Base-by-base conservation (phyloP, 2,113 vertebrate species). In the Brachypodius melanocephalos region DNA sequence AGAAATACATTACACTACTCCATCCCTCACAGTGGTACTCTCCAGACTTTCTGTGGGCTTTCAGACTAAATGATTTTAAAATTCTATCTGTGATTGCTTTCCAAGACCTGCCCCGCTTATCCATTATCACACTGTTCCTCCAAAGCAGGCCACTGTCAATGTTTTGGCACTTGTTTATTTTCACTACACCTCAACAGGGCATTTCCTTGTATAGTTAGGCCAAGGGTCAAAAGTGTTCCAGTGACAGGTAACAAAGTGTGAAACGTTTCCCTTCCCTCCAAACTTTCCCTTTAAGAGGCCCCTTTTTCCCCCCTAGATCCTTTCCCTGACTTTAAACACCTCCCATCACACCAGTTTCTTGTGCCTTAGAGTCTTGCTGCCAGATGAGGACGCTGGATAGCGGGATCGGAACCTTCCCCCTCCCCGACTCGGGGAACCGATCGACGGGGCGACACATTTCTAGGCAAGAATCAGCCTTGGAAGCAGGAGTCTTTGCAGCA, bases 311-410 rank as follows among this genome's bases (percentile, higher is more conserved):
- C 2, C 5, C 0, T 54, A 91, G 90, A 62, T 92, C 94, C 40
- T 97, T 97, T 96, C 96, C 74, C 40, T 98, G 97, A 91, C 94
- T 97, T 94, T 98, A 90, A 98, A 46, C 46, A 6, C 72, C 71
- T 84, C 51, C 77, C 63, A 22, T 97, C 90, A 96, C 89, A 91
- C 92, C 91, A 6, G 96, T 97, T 90, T 98, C 83, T 96, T 98
- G 29, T 97, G 67, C 95, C 55, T 48, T 95, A 99, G 99, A 98
- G 97, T 98, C 98, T 62, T 94, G 98, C 97, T 99, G 98, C 97
- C 99, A 99, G 98, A 99, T 98, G 98, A 98, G 99, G 95, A 99
- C 99, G 1, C 82, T 99, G 96, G 99, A 99, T 98, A 99, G 99
- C 1, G 99, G 99, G n/a, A 99, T 99, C 17, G 99, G 99, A 88